Conservation (phyloP, 2,888 invertebrate species). For the Hypomecis atomaria region DNA sequence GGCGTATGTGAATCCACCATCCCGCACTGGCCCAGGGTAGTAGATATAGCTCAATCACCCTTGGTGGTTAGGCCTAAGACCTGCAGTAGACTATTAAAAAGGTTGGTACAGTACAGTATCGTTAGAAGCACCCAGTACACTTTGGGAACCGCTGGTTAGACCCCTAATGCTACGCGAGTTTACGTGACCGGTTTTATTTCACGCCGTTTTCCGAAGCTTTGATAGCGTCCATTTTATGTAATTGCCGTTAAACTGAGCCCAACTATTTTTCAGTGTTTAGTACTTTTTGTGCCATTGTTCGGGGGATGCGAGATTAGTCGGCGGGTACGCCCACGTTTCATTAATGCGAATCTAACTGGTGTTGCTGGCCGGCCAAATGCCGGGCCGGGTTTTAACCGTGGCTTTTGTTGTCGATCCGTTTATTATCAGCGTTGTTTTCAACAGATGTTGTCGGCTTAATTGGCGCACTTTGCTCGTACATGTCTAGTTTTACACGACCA, state of each 20-base stretch:
- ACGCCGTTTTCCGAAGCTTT: constrained; percentile 68
- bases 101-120: no score
- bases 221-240: constrained; percentile 77
- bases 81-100: no score
- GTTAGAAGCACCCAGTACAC: no score
- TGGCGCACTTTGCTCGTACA: constrained; percentile 34
- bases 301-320: constrained; percentile 66
- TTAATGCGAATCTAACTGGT: constrained; percentile 79
- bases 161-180: constrained; percentile 56
- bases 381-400: constrained; percentile 57
- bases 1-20: no score
- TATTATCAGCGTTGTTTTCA: constrained; percentile 58
- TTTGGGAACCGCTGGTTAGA: constrained; percentile 57
- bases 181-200: constrained; percentile 75
- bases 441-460: constrained; percentile 60
- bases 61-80: no score
- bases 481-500: constrained; percentile 28
- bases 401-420: constrained; percentile 67
- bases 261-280: constrained; percentile 76
- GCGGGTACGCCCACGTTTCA: constrained; percentile 70
- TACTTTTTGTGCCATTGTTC: constrained; percentile 68
- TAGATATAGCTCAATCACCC: no score
- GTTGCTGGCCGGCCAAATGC: constrained; percentile 62
- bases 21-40: no score
- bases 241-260: constrained; percentile 73